Conservation (phyloP, 2,888 invertebrate species). For the Tinea pellionella region DNA sequence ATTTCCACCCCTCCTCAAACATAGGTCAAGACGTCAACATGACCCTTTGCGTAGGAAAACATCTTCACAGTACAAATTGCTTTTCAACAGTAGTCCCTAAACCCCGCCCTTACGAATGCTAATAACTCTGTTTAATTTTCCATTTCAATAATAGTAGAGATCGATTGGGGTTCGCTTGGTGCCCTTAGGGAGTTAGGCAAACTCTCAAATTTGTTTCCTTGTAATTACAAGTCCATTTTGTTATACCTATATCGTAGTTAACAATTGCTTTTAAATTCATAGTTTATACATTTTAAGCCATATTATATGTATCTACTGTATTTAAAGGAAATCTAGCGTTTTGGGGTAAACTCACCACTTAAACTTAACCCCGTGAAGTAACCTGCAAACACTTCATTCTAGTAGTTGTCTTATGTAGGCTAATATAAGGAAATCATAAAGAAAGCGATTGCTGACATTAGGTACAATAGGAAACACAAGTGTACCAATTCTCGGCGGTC, state of each 20-base stretch:
- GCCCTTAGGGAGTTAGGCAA: background rate
- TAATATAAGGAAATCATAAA: no score
- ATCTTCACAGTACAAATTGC: conserved; percentile 16
- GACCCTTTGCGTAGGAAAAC: conserved; percentile 16
- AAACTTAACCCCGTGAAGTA: no score
- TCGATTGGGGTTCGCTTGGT: conserved; percentile 3
- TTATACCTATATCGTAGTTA: background rate
- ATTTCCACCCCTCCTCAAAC: conserved; percentile 17
- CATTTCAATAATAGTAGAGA: conserved; percentile 14
- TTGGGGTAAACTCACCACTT: no score
- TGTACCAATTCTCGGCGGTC: background rate
- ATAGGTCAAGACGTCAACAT: conserved; percentile 17
- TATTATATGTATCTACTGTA: no score
- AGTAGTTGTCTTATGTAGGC: no score
- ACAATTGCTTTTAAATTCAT: background rate
- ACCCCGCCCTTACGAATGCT: conserved; percentile 16
- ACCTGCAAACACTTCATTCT: no score
- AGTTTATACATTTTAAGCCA: background rate
- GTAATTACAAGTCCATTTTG: conserved; percentile 5
- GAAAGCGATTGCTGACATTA: no score
- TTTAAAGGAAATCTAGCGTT: no score
- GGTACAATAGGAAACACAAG: background rate
- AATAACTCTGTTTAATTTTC: conserved; percentile 17
- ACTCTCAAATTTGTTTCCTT: background rate
- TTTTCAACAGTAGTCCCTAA: conserved; percentile 14